Evolutionary conservation across 2,888 invertebrate genomes (phyloP), one percentile per base, ranked within the genome.

Genomic region (Dromius quadrimaculatus): DNA sequence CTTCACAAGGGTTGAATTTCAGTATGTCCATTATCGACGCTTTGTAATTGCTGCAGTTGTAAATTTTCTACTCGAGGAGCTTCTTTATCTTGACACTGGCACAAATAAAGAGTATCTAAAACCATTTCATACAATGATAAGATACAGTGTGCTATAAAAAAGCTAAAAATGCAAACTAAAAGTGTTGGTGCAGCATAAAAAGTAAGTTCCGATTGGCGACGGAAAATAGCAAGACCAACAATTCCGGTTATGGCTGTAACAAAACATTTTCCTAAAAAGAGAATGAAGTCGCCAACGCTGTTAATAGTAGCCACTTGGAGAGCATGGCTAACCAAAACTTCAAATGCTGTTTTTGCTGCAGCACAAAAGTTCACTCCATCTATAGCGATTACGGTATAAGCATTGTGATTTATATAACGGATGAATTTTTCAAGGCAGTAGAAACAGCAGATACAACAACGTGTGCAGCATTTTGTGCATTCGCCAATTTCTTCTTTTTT

Each of bases 91-190:
- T 97, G 96, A 79, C 96, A 97, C 77, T 95, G 94, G 81, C 97
- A 98, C 73, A 98, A 84, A 82, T 97, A 94, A 64, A 98, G 84
- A 0, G 97, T 95, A 81, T 97, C 97, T 4, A 97, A 92, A 6
- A 96, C 94, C 90, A 96, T 95, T 95, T 97, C 97, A 79, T 96
- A 97, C 2, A 97, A 86, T 3, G 96, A 95, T 65, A 97, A 87
- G 72, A 97, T 92, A 81, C 95, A 94, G 79, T 97, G 96, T 4
- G 97, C 93, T 74, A 97, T 93, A 79, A 97, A 94, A 82, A 94
- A 97, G 1, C 95, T 88, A 81, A 92, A 96, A 50, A 96, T 83
- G 77, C 92, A 92, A 19, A 92, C 91, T 22, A 95, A 84, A 62
- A 96, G 87, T 1, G 95, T 92, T 0, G 97, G 97, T 9, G 92